Evolutionary conservation across 2,888 invertebrate species (phyloP), one percentile per base, ranked within the genome.

Genomic region (Junonia oenone): DNA sequence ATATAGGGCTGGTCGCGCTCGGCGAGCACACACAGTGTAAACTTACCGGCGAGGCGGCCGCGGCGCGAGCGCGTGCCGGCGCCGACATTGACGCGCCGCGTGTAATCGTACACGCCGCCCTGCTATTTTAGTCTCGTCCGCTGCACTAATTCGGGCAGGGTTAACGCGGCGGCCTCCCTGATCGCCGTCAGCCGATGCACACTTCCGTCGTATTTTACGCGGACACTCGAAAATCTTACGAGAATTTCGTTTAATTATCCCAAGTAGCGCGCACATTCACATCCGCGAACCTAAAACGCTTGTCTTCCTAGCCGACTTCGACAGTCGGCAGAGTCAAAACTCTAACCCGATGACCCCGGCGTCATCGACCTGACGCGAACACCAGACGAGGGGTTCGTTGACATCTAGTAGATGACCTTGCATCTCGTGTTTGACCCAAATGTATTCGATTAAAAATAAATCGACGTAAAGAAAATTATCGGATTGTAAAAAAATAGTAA

Each of bases 71-170:
- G 75, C 72, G 70, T 68, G 71, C 68, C 61, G 75, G 71, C 76
- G 81, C 76, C 84, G 84, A 82, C 61, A 83, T 84, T 86, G 87
- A 85, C 84, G 88, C 83, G 80, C 81, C 81, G 79, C 71, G 75
- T 90, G 90, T 88, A 90, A 89, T 85, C 80, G 87, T 88, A 90
- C 83, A 87, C 90, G 88, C 85, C 81, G 81, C 76, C 78, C 78
- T 76, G 85, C 89, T 89, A 89, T 90, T 90, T 88, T 78, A 72
- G 87, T 84, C 86, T 76, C 85, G 83, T 81, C 76, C 87, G 85
- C 85, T 88, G 88, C 88, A 88, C 89, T 89, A 89, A 88, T 84
- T 88, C 89, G 89, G 89, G 88, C 88, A 87, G 89, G 88, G 88
- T 90, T 90, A 88, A 79, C 85, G 83, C 82, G 81, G 79, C 78